These are phyloP conservation scores for Lutjanus erythropterus DNA, from an alignment of 2,113 vertebrate species.

Conservation along the genomic window DNA sequence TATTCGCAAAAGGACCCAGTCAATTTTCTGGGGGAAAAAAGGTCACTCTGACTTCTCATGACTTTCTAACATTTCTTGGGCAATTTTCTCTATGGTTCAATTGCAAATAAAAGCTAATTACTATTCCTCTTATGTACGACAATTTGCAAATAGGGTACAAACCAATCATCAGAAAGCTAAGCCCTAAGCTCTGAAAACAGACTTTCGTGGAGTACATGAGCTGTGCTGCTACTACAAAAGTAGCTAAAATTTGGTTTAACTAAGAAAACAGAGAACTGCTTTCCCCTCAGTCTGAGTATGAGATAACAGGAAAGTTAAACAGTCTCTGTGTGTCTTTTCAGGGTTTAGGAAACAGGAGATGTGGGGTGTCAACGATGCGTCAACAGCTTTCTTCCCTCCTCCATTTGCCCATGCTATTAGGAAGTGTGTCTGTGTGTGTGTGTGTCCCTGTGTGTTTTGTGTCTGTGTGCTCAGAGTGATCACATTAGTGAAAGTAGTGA, in stretches of 20 bases:
- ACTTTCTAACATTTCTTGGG: neutral
- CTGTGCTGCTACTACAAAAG: neutral
- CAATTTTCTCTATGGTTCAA: neutral
- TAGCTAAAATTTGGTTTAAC: neutral
- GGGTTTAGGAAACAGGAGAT: neutral
- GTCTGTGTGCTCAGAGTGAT: conserved; percentile 33
- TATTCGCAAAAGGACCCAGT: neutral
- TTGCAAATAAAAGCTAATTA: neutral
- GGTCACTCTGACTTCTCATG: neutral
- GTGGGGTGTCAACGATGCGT: conserved; percentile 31
- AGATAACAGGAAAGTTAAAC: neutral
- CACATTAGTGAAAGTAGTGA: conserved; percentile 62
- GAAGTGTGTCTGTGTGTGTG: neutral
- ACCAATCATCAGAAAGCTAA: neutral
- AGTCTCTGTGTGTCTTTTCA: conserved; percentile 6
- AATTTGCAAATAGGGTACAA: neutral
- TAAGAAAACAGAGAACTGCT: neutral
- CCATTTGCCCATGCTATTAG: neutral
- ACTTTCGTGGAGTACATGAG: neutral
- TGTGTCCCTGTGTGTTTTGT: neutral
- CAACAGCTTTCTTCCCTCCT: conserved; percentile 34
- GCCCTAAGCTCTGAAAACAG: neutral
- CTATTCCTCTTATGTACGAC: neutral
- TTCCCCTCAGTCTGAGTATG: neutral
- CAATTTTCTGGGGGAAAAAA: neutral